Base-by-base conservation (phyloP, 2,113 vertebrate genomes). In the Paralichthys olivaceus region DNA sequence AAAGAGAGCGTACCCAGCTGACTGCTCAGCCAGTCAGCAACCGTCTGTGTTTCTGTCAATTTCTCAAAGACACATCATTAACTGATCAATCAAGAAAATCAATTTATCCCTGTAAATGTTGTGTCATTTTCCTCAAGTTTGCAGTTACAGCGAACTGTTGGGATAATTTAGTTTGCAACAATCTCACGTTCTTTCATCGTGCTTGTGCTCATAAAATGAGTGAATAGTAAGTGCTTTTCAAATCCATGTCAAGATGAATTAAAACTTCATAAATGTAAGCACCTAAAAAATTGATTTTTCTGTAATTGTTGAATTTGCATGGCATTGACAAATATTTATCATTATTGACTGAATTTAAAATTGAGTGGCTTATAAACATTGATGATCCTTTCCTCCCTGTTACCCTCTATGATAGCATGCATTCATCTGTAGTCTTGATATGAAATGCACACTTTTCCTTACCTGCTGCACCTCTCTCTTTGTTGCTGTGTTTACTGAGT, bases 1-100 rank as follows among this genome's bases (percentile, higher is more conserved):
- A 87, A 83, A 87, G 82, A 81, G 79, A 71, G 81, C 59, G 73
- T 75, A 79, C 75, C 73, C 84, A 79, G 51, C 55, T 66, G 75
- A 80, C 87, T 87, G 76, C 63, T 59, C 47, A 58, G 13, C 75
- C 83, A 65, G 66, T 78, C 84, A 57, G 40, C 69, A 78, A 55
- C 72, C 79, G 62, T 85, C 79, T 83, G 58, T 86, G 73, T 91
- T 79, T 87, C 89, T 86, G 6, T 91, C 81, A 75, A 47, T 67
- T 80, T 75, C 64, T 85, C 76, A 40, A 69, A 56, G 34, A 53
- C 34, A 40, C 23, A 59, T 68, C 71, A 69, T 70, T 13, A 47
- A 67, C 72, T 66, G 73, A 84, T 80, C 58, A 80, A 79, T 88
- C 82, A 86, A 80, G 12, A 56, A 25, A 67, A 72, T 34, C 0